Conservation (phyloP, 2,113 vertebrate species). For the Potamarius usumacintae region DNA sequence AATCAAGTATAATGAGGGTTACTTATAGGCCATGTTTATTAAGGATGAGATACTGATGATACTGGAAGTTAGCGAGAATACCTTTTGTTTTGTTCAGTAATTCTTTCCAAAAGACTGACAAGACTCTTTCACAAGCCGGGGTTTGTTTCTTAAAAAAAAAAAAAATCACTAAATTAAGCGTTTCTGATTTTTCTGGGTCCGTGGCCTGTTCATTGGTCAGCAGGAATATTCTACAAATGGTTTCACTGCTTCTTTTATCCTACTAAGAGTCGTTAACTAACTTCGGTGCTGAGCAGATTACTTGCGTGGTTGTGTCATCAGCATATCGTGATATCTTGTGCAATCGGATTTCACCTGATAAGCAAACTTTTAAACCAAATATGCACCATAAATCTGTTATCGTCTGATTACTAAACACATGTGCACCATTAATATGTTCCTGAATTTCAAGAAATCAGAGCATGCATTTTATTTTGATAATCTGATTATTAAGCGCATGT, state of each 20-base stretch:
- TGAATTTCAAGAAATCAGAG: not conserved
- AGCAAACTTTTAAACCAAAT: not conserved
- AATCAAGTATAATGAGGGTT: conserved; percentile 60
- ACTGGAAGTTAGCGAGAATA: conserved; percentile 33
- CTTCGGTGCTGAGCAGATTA: not conserved
- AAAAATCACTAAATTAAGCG: not conserved
- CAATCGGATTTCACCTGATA: not conserved
- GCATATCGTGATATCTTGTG: not conserved
- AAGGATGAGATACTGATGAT: conserved; percentile 40
- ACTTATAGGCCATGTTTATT: conserved; percentile 41
- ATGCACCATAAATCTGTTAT: not conserved
- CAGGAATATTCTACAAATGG: not conserved
- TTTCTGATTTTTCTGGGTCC: not conserved
- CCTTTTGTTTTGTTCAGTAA: conserved; percentile 30
- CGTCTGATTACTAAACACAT: not conserved
- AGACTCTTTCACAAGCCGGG: not conserved
- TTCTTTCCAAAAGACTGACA: not conserved
- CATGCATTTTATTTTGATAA: not conserved
- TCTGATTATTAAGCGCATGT: not conserved
- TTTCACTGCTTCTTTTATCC: not conserved
- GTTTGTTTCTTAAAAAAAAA: not conserved
- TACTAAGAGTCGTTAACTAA: not conserved
- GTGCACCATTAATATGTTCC: too few species aligned
- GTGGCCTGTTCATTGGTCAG: not conserved
- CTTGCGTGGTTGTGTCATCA: not conserved